phyloP scores from a whole-genome alignment of 2,888 invertebrate genomes.

The Sinopyrophorus schimmeli region DNA sequence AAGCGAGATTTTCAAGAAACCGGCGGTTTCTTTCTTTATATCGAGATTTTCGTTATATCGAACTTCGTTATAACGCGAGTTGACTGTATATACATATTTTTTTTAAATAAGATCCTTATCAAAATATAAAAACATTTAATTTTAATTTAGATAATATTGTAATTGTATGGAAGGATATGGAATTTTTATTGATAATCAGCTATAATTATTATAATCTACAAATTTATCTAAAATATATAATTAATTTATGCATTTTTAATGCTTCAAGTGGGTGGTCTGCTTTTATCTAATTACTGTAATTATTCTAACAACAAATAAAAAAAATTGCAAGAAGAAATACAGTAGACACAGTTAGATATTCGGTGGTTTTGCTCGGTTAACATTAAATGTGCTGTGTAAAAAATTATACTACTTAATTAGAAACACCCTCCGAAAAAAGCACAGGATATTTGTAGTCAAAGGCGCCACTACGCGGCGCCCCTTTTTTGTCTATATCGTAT shows the following conservation, averaged over 20 bases:
- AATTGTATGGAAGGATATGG: slow-evolving; percentile 31
- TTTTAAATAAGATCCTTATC: too few relatives aligned
- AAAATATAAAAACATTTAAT: too few relatives aligned
- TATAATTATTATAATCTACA: slow-evolving; percentile 42
- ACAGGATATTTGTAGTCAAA: slow-evolving; percentile 18
- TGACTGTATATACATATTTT: too few relatives aligned
- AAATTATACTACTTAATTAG: slow-evolving; percentile 37
- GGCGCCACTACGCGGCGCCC: slow-evolving; percentile 20
- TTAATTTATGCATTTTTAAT: slow-evolving; percentile 34
- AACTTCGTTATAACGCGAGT: too few relatives aligned
- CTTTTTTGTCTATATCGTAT: slow-evolving; percentile 4
- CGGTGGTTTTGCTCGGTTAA: slow-evolving; percentile 43
- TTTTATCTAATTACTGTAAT: slow-evolving; percentile 19
- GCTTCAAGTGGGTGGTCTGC: slow-evolving; percentile 22
- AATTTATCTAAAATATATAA: slow-evolving; percentile 47
- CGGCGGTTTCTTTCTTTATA: too few relatives aligned
- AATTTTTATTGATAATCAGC: slow-evolving; percentile 36
- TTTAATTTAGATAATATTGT: background rate
- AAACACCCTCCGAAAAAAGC: slow-evolving; percentile 30
- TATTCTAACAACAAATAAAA: slow-evolving; percentile 13
- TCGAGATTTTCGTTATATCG: too few relatives aligned
- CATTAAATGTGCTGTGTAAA: slow-evolving; percentile 40
- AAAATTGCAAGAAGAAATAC: too few relatives aligned
- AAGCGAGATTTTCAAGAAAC: too few relatives aligned
- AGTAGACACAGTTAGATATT: too few relatives aligned